Conservation (phyloP, 35 echinoderm and acorn worm genomes). For the Apostichopus japonicus region DNA sequence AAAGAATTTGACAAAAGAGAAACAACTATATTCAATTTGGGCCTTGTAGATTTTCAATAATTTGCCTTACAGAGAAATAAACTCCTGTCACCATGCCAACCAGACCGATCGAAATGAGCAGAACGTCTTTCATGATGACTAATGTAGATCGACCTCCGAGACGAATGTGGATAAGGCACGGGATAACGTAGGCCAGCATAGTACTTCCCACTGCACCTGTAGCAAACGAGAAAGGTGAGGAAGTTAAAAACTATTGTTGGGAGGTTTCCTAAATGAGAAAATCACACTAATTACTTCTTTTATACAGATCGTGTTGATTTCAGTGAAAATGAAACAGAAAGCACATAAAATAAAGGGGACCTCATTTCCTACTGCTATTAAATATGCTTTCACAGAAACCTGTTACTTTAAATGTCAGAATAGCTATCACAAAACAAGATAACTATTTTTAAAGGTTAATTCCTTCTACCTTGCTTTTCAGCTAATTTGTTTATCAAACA, state of each 20-base stretch:
- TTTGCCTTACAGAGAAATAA: constrained; percentile 58
- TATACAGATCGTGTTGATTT: background rate
- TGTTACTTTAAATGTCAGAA: too few relatives aligned
- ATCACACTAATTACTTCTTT: background rate
- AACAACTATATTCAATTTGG: too few relatives aligned
- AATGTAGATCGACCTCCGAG: constrained; percentile 32
- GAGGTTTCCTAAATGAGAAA: background rate
- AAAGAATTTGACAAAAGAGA: too few relatives aligned
- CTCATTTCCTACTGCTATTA: too few relatives aligned
- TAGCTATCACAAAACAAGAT: too few relatives aligned
- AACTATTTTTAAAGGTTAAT: too few relatives aligned
- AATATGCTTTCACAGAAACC: too few relatives aligned
- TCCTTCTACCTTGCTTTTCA: too few relatives aligned
- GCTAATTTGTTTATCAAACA: too few relatives aligned
- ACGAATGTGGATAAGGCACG: constrained; percentile 66
- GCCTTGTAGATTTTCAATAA: constrained; percentile 53
- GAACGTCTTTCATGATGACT: constrained; percentile 68
- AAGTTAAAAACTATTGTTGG: background rate
- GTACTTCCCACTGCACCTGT: constrained; percentile 87
- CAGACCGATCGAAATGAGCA: constrained; percentile 66
- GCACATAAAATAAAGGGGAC: too few relatives aligned
- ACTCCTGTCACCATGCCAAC: constrained; percentile 70
- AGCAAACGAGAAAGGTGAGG: background rate
- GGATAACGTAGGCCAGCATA: constrained; percentile 72
- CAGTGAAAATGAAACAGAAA: too few relatives aligned